A percentile compares a stretch with the other conserved stretches of the same genome.
These are phyloP conservation scores for Diploscapter pachys DNA, from an alignment of 1,140 invertebrate species.

Conservation along the genomic window DNA sequence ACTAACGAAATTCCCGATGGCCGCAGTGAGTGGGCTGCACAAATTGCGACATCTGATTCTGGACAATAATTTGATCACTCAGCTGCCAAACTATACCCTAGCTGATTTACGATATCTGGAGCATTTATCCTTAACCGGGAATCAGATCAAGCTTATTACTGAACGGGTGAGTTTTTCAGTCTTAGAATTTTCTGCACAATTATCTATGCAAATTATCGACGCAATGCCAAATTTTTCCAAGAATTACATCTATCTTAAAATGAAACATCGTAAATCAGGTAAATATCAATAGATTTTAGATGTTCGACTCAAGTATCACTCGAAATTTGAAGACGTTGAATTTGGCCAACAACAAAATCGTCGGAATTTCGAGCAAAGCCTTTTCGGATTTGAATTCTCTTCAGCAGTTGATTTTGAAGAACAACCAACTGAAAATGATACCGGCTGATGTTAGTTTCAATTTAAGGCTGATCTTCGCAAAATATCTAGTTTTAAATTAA, in stretches of 20 bases:
- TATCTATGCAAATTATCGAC: no score
- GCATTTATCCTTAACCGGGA: conserved; percentile 22
- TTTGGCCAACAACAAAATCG: conserved; percentile 22
- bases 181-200: no score
- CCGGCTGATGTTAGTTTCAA: conserved; percentile 8
- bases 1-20: conserved; percentile 15
- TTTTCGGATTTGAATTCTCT: conserved; percentile 21
- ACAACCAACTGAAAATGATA: conserved; percentile 15
- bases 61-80: conserved; percentile 23
- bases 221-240: no score
- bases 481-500: background rate
- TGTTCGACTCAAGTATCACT: conserved; percentile 22
- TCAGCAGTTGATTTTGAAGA: conserved; percentile 20
- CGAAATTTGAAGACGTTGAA: conserved; percentile 24
- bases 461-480: conserved; percentile 1
- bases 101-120: conserved; percentile 21
- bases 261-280: no score
- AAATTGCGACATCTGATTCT: conserved; percentile 28
- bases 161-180: background rate
- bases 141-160: conserved; percentile 19
- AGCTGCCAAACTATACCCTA: conserved; percentile 6
- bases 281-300: background rate
- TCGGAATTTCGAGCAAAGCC: conserved; percentile 7
- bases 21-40: background rate
- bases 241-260: no score